Evolutionary conservation across 1,140 invertebrate genomes (phyloP).

Genomic region (Anthonomus grandis): DNA sequence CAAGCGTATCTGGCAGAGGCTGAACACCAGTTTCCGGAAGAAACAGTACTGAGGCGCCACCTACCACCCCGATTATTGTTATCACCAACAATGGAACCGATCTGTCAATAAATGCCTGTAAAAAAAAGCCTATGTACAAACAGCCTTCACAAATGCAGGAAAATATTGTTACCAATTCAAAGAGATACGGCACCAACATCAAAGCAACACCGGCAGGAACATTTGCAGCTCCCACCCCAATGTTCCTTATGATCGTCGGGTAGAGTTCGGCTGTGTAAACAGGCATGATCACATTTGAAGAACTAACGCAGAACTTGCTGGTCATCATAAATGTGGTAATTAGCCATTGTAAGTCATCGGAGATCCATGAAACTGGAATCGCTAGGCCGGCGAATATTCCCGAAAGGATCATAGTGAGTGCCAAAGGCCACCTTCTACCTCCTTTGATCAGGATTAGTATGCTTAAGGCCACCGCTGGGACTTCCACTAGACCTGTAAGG

Average conservation of each 20-base stretch:
- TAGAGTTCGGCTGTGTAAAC: slow-evolving; percentile 72
- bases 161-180: slow-evolving; percentile 58
- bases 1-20: slow-evolving; percentile 42
- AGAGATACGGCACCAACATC: slow-evolving; percentile 70
- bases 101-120: slow-evolving; percentile 45
- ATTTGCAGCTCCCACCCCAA: slow-evolving; percentile 70
- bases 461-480: slow-evolving; percentile 68
- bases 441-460: slow-evolving; percentile 67
- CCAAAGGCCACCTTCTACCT: slow-evolving; percentile 64
- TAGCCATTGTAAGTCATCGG: slow-evolving; percentile 44
- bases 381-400: slow-evolving; percentile 63
- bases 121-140: background rate
- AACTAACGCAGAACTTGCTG: slow-evolving; percentile 65
- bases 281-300: slow-evolving; percentile 68
- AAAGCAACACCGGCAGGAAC: slow-evolving; percentile 65
- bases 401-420: slow-evolving; percentile 60
- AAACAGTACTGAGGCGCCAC: slow-evolving; percentile 59
- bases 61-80: slow-evolving; percentile 58
- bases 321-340: slow-evolving; percentile 51
- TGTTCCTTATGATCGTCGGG: slow-evolving; percentile 68
- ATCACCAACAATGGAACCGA: slow-evolving; percentile 61
- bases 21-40: slow-evolving; percentile 56
- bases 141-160: background rate
- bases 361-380: slow-evolving; percentile 39
- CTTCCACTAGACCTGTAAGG: slow-evolving; percentile 64